Conservation (phyloP, 2,113 vertebrate genomes). For the Sigmodon hispidus region DNA sequence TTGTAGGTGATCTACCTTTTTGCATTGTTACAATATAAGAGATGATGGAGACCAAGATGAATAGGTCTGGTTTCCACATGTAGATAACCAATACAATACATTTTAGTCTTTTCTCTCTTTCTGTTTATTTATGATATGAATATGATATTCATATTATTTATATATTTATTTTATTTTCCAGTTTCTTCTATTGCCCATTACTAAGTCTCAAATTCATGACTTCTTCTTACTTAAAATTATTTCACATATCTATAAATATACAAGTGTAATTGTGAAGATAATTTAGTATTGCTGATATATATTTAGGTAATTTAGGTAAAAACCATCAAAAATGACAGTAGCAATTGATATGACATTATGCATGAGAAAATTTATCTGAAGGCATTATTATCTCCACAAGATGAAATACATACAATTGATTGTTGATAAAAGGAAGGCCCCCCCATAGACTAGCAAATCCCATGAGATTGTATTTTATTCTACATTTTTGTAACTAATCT, state of each 20-base stretch:
- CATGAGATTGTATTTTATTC: background rate
- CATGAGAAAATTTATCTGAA: background rate
- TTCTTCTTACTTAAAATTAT: background rate
- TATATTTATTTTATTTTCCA: background rate
- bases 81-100: background rate
- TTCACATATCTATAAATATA: background rate
- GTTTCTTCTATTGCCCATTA: too few species aligned
- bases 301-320: background rate
- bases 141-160: background rate
- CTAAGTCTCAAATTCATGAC: background rate
- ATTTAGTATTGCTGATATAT: background rate
- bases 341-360: background rate
- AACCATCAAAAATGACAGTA: background rate
- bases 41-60: background rate
- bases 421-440: background rate
- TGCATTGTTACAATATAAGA: too few species aligned
- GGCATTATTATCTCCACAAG: background rate
- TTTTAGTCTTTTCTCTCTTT: background rate
- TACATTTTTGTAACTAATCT: background rate
- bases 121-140: background rate
- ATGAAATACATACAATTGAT: background rate
- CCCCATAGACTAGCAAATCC: accelerated
- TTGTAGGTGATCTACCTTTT: background rate
- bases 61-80: background rate
- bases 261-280: background rate